Evolutionary conservation across 2,797 vertebrate species (phyloP).

Genomic region (Tragelaphus eurycerus): DNA sequence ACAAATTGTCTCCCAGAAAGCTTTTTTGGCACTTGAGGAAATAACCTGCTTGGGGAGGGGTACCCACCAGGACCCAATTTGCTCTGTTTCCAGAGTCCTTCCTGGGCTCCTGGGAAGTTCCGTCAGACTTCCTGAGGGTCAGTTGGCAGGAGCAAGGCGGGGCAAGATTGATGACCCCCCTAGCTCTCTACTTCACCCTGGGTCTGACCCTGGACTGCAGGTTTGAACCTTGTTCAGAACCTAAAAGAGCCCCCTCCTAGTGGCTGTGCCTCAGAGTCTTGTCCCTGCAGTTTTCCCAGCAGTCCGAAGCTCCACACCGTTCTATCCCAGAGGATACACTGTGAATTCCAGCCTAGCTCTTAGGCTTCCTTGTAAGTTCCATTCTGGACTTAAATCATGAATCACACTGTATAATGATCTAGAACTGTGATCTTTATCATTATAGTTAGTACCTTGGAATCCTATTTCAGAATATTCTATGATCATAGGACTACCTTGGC

Average conservation of each 20-base stretch:
- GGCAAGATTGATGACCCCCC: no score
- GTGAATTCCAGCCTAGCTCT: background rate
- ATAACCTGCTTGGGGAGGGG: background rate
- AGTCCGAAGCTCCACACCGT: fast-evolving
- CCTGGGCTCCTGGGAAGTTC: background rate
- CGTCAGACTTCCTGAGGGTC: background rate
- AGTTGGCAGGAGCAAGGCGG: fast-evolving
- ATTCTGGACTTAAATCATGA: background rate
- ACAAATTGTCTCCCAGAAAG: background rate
- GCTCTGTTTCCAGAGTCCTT: background rate
- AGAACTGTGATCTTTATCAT: background rate
- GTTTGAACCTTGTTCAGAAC: background rate
- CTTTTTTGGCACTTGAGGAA: background rate
- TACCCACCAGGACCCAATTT: background rate
- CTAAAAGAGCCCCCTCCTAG: background rate
- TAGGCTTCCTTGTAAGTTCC: background rate
- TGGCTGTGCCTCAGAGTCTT: background rate
- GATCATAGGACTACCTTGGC: slow-evolving; percentile 22
- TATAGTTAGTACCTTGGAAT: background rate
- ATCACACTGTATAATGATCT: background rate
- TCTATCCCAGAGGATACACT: background rate
- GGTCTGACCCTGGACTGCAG: background rate
- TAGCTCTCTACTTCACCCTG: no score
- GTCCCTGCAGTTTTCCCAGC: background rate
- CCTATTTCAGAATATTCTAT: background rate